Evolutionary conservation across 1,140 invertebrate genomes (phyloP).

Genomic region (Drosophila varians): DNA sequence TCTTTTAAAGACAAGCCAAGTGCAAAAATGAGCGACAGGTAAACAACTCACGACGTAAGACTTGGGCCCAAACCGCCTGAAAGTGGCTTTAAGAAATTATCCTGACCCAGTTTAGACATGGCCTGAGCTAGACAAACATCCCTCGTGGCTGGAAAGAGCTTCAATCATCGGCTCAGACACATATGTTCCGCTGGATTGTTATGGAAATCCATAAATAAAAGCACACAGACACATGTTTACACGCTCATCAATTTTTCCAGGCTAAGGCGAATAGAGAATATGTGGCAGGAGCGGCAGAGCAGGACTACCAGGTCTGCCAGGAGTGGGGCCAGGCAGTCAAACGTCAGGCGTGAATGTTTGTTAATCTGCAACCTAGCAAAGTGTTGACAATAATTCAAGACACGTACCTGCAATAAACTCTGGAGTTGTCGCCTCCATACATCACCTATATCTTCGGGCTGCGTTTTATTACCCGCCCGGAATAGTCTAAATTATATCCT

Average conservation of each 20-base stretch:
- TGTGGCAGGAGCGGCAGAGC: background rate
- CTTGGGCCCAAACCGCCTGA: conserved; percentile 5
- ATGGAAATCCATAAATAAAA: conserved; percentile 80
- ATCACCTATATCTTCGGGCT: conserved; percentile 21
- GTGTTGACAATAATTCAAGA: conserved; percentile 77
- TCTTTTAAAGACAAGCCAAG: background rate
- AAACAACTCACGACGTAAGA: conserved; percentile 8
- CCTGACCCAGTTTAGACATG: conserved; percentile 38
- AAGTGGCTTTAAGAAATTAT: conserved; percentile 26
- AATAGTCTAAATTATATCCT: background rate
- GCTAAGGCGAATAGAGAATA: conserved; percentile 28
- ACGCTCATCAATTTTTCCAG: conserved; percentile 73
- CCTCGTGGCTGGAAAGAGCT: conserved; percentile 23
- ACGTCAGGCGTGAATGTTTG: conserved; percentile 71
- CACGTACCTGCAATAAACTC: conserved; percentile 78
- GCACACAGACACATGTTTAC: conserved; percentile 79
- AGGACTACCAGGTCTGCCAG: background rate
- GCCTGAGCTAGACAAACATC: conserved; percentile 17
- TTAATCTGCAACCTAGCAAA: conserved; percentile 65
- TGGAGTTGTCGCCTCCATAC: conserved; percentile 34
- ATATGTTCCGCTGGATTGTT: conserved; percentile 75
- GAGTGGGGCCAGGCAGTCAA: conserved; percentile 51
- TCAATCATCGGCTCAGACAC: conserved; percentile 74
- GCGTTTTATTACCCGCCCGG: conserved; percentile 29
- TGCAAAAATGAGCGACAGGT: conserved; percentile 3